These are phyloP conservation scores for Embiotoca jacksoni DNA, from an alignment of 2,113 vertebrate genomes.

Conservation along the genomic window DNA sequence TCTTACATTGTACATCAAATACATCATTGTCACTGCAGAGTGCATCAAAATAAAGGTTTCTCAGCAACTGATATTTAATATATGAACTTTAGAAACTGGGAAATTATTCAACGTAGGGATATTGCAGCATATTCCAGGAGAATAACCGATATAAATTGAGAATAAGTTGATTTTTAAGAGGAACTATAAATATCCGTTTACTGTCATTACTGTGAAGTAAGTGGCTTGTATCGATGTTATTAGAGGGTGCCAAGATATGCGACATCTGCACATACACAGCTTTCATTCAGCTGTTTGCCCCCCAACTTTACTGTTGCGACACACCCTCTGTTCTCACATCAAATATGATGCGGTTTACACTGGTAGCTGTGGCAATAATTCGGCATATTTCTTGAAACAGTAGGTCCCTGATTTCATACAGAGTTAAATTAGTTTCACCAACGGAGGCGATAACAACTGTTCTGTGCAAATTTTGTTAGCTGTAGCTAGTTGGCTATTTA, in stretches of 20 bases:
- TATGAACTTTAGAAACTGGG: conserved; percentile 30
- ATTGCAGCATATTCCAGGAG: not conserved
- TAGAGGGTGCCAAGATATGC: not conserved
- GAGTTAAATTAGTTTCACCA: too few relatives aligned
- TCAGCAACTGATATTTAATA: conserved; percentile 44
- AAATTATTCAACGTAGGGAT: not conserved
- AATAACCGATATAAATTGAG: conserved; percentile 21
- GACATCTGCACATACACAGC: not conserved
- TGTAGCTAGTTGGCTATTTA: too few relatives aligned
- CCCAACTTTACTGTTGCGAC: too few relatives aligned
- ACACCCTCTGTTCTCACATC: too few relatives aligned
- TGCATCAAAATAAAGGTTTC: conserved; percentile 27
- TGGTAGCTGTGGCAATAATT: too few relatives aligned
- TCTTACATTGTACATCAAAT: conserved; percentile 4
- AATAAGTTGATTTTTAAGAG: conserved; percentile 32
- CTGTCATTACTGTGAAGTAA: too few relatives aligned
- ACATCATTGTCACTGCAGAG: conserved; percentile 35
- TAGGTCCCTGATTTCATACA: too few relatives aligned
- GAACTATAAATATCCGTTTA: conserved; percentile 10
- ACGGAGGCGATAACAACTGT: too few relatives aligned
- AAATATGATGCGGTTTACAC: too few relatives aligned
- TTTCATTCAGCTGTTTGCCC: conserved; percentile 23
- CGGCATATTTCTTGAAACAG: too few relatives aligned
- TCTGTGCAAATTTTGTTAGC: too few relatives aligned
- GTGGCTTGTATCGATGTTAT: conserved; percentile 19